phyloP scores from a whole-genome alignment of 2,888 invertebrate species.

The Tenthredo livida region DNA sequence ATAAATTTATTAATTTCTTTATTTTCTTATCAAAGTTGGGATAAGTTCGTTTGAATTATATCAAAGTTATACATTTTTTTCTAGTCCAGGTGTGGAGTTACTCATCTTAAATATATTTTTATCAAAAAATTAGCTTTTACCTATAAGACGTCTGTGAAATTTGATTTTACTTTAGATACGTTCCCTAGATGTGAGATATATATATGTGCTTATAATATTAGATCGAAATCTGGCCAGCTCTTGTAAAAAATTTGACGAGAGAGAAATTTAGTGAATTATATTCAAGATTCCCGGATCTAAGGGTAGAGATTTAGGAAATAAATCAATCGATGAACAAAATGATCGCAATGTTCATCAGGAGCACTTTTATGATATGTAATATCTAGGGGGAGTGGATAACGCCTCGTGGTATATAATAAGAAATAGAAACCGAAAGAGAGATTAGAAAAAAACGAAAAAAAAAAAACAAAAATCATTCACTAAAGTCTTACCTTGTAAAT shows the following conservation, averaged over 20 bases:
- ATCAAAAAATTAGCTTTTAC: not conserved
- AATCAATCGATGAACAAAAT: not conserved
- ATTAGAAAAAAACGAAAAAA: not conserved
- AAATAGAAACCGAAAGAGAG: not conserved
- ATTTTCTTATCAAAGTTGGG: too few relatives aligned
- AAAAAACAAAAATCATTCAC: not conserved
- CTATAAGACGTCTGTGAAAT: not conserved
- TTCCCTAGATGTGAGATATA: not conserved
- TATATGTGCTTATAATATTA: slow-evolving; percentile 8
- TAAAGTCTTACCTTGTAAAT: slow-evolving; percentile 26
- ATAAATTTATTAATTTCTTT: too few relatives aligned
- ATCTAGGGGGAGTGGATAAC: not conserved
- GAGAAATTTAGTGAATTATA: not conserved
- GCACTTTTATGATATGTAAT: not conserved
- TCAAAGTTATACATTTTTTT: too few relatives aligned
- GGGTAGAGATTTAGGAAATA: slow-evolving; percentile 4
- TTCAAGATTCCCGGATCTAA: slow-evolving; percentile 19
- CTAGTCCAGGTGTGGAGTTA: not conserved
- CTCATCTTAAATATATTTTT: not conserved
- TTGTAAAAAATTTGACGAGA: not conserved
- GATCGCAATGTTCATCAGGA: not conserved
- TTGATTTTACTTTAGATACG: not conserved
- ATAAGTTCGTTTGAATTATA: too few relatives aligned
- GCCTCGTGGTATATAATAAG: not conserved
- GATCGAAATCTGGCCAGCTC: not conserved